Conservation (phyloP, 2,113 vertebrate genomes). For the Xyrauchen texanus region DNA sequence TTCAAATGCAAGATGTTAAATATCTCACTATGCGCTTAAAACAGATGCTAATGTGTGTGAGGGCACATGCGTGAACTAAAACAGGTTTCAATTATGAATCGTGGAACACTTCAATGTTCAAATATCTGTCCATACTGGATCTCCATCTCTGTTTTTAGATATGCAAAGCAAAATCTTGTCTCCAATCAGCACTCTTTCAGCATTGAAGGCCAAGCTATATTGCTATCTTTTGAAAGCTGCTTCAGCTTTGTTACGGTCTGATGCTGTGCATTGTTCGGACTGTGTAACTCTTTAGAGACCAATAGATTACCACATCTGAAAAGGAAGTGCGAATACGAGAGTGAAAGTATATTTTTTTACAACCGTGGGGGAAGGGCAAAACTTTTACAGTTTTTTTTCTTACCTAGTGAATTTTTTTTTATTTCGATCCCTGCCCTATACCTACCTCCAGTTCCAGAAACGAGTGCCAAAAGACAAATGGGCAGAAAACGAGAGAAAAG, state of each 20-base stretch:
- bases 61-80: too few relatives aligned
- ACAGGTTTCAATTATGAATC: too few relatives aligned
- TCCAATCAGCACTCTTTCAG: too few relatives aligned
- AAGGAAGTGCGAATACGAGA: slow-evolving; percentile 3
- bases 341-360: slow-evolving; percentile 9
- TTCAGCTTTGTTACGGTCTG: slow-evolving; percentile 22
- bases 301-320: slow-evolving; percentile 25
- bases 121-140: neutral
- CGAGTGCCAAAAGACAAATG: slow-evolving; percentile 23
- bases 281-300: too few relatives aligned
- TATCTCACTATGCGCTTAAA: too few relatives aligned
- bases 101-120: too few relatives aligned
- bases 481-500: neutral
- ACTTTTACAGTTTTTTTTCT: neutral
- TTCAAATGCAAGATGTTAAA: too few relatives aligned
- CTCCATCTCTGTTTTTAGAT: neutral
- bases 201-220: neutral
- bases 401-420: slow-evolving; percentile 7
- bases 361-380: neutral
- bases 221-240: slow-evolving; percentile 46
- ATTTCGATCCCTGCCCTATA: slow-evolving; percentile 2
- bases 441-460: neutral
- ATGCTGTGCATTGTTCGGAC: slow-evolving; percentile 40
- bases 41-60: too few relatives aligned
- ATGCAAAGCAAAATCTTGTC: slow-evolving; percentile 1